Conservation (phyloP, 2,888 invertebrate species). For the Microplitis manilae region DNA sequence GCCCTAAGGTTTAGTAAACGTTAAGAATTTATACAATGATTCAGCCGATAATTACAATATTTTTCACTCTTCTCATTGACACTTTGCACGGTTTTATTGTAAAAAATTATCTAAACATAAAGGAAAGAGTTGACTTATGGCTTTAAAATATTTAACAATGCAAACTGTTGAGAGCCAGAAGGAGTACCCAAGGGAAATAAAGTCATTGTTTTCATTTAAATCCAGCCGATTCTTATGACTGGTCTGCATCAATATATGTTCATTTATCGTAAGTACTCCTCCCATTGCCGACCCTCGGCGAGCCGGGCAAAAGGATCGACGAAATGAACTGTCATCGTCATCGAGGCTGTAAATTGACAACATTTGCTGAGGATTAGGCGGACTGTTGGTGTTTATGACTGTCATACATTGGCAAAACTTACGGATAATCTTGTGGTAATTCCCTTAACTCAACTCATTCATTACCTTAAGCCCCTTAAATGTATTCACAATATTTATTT, state of each 20-base stretch:
- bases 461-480: neutral
- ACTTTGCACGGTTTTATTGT: neutral
- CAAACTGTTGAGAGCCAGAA: neutral
- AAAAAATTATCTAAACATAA: neutral
- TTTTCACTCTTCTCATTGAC: neutral
- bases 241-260: neutral
- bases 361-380: constrained; percentile 51
- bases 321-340: no score
- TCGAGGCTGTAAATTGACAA: neutral
- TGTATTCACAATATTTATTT: neutral
- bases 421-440: constrained; percentile 47
- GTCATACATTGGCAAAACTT: constrained; percentile 55
- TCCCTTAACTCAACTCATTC: neutral
- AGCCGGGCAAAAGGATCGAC: no score
- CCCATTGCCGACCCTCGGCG: neutral
- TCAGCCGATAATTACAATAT: neutral
- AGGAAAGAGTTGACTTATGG: neutral
- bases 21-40: neutral
- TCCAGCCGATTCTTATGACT: neutral
- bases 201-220: neutral
- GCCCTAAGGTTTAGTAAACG: neutral
- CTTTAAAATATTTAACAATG: neutral
- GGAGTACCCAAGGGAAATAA: neutral
- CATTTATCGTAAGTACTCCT: neutral
- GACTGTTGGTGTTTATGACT: constrained; percentile 55